Evolutionary conservation across 1,140 invertebrate genomes (phyloP).

Genomic region (Dendroctonus valens): DNA sequence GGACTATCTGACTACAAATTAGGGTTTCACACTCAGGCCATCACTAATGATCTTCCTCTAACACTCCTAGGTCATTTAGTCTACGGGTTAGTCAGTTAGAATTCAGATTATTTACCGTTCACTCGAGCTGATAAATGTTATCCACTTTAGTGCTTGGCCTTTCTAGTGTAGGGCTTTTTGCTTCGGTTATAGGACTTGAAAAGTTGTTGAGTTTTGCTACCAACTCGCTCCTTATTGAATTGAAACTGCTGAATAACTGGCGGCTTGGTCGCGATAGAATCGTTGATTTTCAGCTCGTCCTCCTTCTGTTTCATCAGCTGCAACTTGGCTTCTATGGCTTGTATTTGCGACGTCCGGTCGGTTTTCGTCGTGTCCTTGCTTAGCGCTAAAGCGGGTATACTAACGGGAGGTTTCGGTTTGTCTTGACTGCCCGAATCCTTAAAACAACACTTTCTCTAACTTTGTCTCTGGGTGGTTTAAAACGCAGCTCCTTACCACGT

Average conservation of each 20-base stretch:
- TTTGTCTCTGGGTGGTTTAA: background rate
- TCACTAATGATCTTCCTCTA: too few species aligned
- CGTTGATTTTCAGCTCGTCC: constrained; percentile 72
- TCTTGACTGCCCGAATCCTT: constrained; percentile 65
- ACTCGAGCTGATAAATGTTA: too few species aligned
- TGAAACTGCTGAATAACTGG: constrained; percentile 68
- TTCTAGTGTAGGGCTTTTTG: constrained; percentile 22
- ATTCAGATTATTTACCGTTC: too few species aligned
- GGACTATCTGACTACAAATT: too few species aligned
- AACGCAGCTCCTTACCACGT: constrained; percentile 56
- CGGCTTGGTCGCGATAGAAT: constrained; percentile 60
- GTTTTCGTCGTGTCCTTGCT: constrained; percentile 67
- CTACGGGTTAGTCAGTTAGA: too few species aligned
- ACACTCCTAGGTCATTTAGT: too few species aligned
- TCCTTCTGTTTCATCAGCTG: constrained; percentile 73
- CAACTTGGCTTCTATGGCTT: constrained; percentile 84
- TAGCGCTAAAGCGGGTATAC: constrained; percentile 72
- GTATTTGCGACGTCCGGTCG: constrained; percentile 75
- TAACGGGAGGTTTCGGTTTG: constrained; percentile 69
- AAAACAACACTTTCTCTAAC: constrained; percentile 34
- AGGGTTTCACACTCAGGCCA: too few species aligned
- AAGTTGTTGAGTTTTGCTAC: constrained; percentile 1
- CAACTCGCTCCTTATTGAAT: constrained; percentile 45
- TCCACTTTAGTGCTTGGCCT: background rate
- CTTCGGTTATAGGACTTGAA: constrained; percentile 3